Evolutionary conservation across 2,888 invertebrate species (phyloP), one percentile per base, ranked within the genome.

Genomic region (Temnothorax unifasciatus): DNA sequence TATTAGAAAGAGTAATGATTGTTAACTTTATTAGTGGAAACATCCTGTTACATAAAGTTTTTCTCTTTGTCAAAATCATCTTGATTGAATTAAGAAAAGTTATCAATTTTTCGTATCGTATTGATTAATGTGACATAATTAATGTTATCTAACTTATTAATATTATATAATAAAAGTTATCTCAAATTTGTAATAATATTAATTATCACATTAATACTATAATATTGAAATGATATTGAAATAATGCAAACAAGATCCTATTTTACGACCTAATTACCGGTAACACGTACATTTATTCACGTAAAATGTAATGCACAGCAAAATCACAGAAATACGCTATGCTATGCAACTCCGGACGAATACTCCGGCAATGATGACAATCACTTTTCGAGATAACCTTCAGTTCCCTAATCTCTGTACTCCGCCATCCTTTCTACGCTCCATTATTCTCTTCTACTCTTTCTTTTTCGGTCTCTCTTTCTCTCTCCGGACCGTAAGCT

Each of bases 371-470:
- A 86, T 79, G 84, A 83, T 85, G 69, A 84, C 87, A 87, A 89
- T 84, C 88, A 89, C 90, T 90, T 88, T 91, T 88, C 88, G 85
- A 88, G 86, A 87, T 91, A 85, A 90, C 74, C 88, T 89, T 88
- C 85, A 84, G 86, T 85, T 86, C 85, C 79, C 87, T 86, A 86
- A 86, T 87, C 90, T 87, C 75, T 57, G 50, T 57, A 41, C 59
- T 44, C 76, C 11, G 3, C 47, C 34, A 18, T 34, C n/a, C 18
- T 63, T 74, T 64, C 47, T 25, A 47, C 21, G 34, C 38, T 77
- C 59, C 38, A 25, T 76, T 52, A 77, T 47, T 82, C 21, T 29
- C 82, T 83, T 54, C 59, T 64, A 74, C 75, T 63, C 63, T 52
- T 63, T 81, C 85, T 66, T 82, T 71, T 71, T 77, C 71, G 41